Conservation (phyloP, 2,797 vertebrate species). For the Lateolabrax maculatus region DNA sequence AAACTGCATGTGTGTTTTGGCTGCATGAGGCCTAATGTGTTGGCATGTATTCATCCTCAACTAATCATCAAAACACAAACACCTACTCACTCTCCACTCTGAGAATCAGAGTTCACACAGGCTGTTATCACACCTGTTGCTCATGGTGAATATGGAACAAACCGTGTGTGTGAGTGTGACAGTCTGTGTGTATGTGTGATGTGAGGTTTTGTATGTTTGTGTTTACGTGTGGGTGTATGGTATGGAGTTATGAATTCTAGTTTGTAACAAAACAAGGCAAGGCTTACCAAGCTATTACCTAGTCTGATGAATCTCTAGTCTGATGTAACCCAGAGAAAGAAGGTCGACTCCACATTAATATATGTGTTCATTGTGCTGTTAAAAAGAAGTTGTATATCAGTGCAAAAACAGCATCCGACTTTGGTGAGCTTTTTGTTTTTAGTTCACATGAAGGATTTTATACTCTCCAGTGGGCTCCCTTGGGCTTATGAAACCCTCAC, state of each 20-base stretch:
- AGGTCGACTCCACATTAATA: slow-evolving; percentile 28
- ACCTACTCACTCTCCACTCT: slow-evolving; percentile 66
- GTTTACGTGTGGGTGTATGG: slow-evolving; percentile 44
- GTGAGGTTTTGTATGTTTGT: slow-evolving; percentile 38
- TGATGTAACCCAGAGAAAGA: slow-evolving; percentile 62
- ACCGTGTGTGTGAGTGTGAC: slow-evolving; percentile 27
- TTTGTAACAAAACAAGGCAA: slow-evolving; percentile 55
- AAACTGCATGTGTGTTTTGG: slow-evolving; percentile 70
- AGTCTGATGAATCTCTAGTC: slow-evolving; percentile 29
- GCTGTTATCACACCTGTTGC: slow-evolving; percentile 80
- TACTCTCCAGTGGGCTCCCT: slow-evolving; percentile 7
- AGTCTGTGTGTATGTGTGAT: neutral
- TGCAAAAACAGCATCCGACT: slow-evolving; percentile 1
- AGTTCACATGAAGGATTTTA: slow-evolving; percentile 10
- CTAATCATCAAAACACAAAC: slow-evolving; percentile 82
- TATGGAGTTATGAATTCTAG: slow-evolving; percentile 28
- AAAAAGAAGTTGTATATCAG: slow-evolving; percentile 15
- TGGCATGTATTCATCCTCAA: slow-evolving; percentile 75
- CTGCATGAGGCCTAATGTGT: slow-evolving; percentile 68
- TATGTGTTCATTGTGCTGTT: slow-evolving; percentile 32
- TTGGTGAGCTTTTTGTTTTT: neutral
- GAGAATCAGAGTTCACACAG: slow-evolving; percentile 69
- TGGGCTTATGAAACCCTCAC: slow-evolving; percentile 5
- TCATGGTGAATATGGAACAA: slow-evolving; percentile 56
- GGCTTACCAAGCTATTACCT: slow-evolving; percentile 34